Conservation (phyloP, 2,113 vertebrate species). For the Caranx ignobilis region DNA sequence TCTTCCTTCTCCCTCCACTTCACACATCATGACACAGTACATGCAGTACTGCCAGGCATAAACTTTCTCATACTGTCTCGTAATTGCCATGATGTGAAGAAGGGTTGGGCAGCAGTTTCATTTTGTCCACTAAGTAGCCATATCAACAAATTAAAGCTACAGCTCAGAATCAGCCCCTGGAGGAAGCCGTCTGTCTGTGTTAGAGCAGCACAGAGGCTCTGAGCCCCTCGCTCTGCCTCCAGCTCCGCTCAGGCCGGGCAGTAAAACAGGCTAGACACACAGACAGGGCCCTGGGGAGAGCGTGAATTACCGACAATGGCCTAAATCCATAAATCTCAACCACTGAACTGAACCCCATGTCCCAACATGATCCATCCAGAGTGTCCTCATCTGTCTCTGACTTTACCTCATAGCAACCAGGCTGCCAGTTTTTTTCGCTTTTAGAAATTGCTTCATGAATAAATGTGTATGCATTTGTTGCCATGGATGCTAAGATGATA, state of each 20-base stretch:
- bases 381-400: background rate
- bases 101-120: background rate
- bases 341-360: slow-evolving; percentile 23
- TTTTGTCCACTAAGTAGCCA: background rate
- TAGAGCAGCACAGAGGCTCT: slow-evolving; percentile 31
- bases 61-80: background rate
- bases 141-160: slow-evolving; percentile 29
- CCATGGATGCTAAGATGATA: background rate
- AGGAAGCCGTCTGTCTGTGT: slow-evolving; percentile 42
- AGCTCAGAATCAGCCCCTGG: slow-evolving; percentile 25
- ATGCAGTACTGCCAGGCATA: background rate
- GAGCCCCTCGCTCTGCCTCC: slow-evolving; percentile 37
- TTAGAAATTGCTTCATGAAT: background rate
- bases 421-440: background rate
- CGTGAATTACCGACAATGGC: slow-evolving; percentile 33
- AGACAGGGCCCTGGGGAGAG: slow-evolving; percentile 40
- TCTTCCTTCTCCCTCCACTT: background rate
- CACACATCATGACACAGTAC: background rate
- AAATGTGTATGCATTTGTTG: background rate
- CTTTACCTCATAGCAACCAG: background rate
- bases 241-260: slow-evolving; percentile 45
- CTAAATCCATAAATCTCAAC: slow-evolving; percentile 53
- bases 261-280: slow-evolving; percentile 55
- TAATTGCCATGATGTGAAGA: slow-evolving; percentile 25
- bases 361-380: slow-evolving; percentile 39